Evolutionary conservation across 2,113 vertebrate genomes (phyloP).

Genomic region (Psophia crepitans): DNA sequence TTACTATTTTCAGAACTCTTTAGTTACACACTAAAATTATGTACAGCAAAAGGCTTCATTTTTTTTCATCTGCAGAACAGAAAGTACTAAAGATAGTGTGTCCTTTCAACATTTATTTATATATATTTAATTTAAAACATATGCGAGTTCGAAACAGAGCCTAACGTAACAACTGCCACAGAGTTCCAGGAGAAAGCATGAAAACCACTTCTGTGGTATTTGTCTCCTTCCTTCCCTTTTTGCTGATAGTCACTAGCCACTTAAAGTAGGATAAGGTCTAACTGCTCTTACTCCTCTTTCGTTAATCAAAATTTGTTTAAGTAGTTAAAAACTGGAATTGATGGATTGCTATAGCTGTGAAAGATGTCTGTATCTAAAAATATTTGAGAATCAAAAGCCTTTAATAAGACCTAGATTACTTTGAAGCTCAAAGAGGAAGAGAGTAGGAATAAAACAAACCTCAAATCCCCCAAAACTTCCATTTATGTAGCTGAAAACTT

Average conservation of each 20-base stretch:
- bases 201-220: neutral
- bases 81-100: slow-evolving; percentile 20
- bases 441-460: neutral
- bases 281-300: neutral
- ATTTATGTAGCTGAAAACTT: neutral
- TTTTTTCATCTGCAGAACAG: slow-evolving; percentile 5
- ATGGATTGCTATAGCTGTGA: neutral
- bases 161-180: neutral
- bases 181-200: neutral
- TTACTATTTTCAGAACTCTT: slow-evolving; percentile 14
- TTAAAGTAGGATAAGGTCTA: neutral
- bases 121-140: slow-evolving; percentile 44
- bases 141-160: neutral
- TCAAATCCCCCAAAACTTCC: neutral
- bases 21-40: neutral
- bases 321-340: neutral
- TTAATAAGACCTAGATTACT: neutral
- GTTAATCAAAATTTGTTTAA: neutral
- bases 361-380: neutral
- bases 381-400: neutral
- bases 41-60: neutral
- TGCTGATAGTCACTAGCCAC: neutral
- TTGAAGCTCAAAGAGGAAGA: neutral
- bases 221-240: neutral
- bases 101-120: slow-evolving; percentile 6